Evolutionary conservation across 2,888 invertebrate genomes (phyloP).

Genomic region (Noctua janthina): DNA sequence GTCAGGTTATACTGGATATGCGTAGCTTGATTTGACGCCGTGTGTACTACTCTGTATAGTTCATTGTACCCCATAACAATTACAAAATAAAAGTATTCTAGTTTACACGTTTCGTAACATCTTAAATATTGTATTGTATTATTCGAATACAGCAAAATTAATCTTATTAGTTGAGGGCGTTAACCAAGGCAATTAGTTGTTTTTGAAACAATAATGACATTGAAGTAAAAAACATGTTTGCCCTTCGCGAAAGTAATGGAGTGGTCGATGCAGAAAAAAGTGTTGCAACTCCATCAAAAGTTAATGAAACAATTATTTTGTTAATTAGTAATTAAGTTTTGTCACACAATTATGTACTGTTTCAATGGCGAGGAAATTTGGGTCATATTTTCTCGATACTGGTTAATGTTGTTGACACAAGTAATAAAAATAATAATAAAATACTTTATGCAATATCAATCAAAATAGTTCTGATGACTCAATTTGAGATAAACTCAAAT

Average conservation of each 20-base stretch:
- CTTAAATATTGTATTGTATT: background rate
- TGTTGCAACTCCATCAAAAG: conserved; percentile 22
- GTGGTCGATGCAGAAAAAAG: conserved; percentile 38
- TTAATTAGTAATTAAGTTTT: conserved; percentile 34
- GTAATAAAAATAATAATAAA: background rate
- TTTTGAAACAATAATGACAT: conserved; percentile 53
- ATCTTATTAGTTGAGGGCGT: conserved; percentile 54
- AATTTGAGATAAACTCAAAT: background rate
- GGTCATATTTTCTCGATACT: background rate
- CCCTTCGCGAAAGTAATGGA: conserved; percentile 59
- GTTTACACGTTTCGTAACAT: background rate
- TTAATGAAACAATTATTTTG: conserved; percentile 49
- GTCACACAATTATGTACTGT: background rate
- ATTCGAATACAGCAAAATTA: conserved; percentile 1
- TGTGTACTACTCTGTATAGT: too few species aligned
- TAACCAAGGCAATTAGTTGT: conserved; percentile 60
- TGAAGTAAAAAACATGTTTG: conserved; percentile 56
- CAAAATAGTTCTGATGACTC: background rate
- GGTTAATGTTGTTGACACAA: background rate
- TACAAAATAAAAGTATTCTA: background rate
- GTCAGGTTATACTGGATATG: too few species aligned
- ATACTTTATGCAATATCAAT: background rate
- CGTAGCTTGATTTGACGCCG: too few species aligned
- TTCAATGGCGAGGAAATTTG: background rate
- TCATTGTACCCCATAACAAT: background rate